A percentile compares a stretch with the other conserved stretches of the same genome.
Conservation (phyloP, 2,113 vertebrate genomes). For the Hydrochoerus hydrochaeris region DNA sequence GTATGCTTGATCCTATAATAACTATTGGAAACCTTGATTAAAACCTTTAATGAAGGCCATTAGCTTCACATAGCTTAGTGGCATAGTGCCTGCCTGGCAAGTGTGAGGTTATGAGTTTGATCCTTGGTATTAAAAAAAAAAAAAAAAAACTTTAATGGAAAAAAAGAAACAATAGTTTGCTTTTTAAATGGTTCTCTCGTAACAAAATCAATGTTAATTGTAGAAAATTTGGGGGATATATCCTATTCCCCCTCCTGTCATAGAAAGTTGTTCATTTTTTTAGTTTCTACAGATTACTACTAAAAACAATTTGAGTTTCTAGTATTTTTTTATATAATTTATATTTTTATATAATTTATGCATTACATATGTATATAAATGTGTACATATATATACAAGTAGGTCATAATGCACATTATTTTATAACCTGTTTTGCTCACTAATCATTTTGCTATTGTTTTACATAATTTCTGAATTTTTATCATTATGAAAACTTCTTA, state of each 20-base stretch:
- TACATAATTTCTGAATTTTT: conserved; percentile 33
- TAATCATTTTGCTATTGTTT: not conserved
- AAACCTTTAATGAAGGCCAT: not conserved
- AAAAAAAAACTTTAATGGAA: not conserved
- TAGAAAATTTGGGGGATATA: conserved; percentile 33
- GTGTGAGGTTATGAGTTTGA: too few species aligned
- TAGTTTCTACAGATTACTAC: conserved; percentile 23
- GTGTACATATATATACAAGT: not conserved
- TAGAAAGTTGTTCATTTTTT: conserved; percentile 45
- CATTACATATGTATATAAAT: not conserved
- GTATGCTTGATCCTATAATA: not conserved
- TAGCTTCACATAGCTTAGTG: too few species aligned
- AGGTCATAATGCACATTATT: not conserved
- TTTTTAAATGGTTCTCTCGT: not conserved
- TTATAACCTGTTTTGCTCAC: not conserved
- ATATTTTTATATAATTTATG: not conserved
- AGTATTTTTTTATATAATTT: conserved; percentile 1
- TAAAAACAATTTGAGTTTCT: conserved; percentile 18
- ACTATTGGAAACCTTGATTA: conserved; percentile 37
- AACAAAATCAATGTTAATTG: conserved; percentile 44
- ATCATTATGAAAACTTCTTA: not conserved
- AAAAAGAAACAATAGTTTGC: conserved; percentile 35
- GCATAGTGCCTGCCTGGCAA: too few species aligned
- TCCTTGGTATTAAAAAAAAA: not conserved
- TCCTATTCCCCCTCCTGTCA: not conserved